Base-by-base conservation (phyloP, 2,113 vertebrate species). In the Gulo gulo region DNA sequence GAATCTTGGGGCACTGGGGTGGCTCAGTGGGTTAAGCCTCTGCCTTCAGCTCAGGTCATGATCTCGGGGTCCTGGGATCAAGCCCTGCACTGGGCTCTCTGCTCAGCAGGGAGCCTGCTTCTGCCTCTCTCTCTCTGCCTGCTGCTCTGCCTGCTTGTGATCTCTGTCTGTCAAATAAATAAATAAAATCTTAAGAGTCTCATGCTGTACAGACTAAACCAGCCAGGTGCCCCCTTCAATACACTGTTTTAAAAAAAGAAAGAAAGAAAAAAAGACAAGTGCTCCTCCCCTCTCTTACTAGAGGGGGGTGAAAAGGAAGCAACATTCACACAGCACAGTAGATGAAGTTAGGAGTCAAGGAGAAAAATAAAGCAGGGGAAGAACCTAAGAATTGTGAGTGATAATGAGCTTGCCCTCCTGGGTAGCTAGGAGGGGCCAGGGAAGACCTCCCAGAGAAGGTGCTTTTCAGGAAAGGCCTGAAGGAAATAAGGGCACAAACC, bases 391-490 rank as follows among this genome's bases (percentile, higher is more conserved):
- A 2, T 1, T 31, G 11, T 45, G 10, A 39, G 4, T 31, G 63
- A 42, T 26, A 18, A 52, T 4, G 24, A 69, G 18, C 11, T 10
- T 9, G 52, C 21, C 39, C 2, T 80, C 55, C 73, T 45, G 24
- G 59, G 9, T 61, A 18, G 3, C 36, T 9, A 16, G 59, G 69
- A 71, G 79, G 21, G 39, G 7, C 34, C 24, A 11, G 52, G 31
- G 78, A 31, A 39, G 39, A 52, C 11, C 29, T 47, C 63, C 15
- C 14, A 15, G 73, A 10, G 85, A 57, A 91, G 47, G 26, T 2
- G 34, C 31, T 81, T 87, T 65, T 81, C 67, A 90, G 76, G 36
- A 39, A 71, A 83, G 31, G 91, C 42, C 47, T 12, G 23, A 81
- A 63, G 42, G 18, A 36, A 45, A 71, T 16, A 52, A 91, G 61